These are phyloP conservation scores for Anthoptus insignis DNA, from an alignment of 2,888 invertebrate genomes.

Conservation along the genomic window DNA sequence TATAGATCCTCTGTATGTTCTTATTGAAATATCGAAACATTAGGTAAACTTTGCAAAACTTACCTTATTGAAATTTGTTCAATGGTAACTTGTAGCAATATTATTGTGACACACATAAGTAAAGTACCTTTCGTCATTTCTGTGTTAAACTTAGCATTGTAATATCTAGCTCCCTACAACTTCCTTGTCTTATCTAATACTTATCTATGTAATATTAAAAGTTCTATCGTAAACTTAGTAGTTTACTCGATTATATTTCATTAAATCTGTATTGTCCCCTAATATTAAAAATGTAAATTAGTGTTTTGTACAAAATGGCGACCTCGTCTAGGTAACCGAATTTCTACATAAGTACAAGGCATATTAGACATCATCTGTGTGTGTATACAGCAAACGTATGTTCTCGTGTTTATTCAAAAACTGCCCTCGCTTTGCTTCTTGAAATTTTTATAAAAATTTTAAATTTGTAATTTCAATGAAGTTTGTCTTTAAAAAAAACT, in stretches of 20 bases:
- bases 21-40: slow-evolving; percentile 68
- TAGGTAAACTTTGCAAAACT: too few relatives aligned
- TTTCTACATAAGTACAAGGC: slow-evolving; percentile 74
- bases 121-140: slow-evolving; percentile 61
- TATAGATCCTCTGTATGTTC: slow-evolving; percentile 61
- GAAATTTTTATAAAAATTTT: too few relatives aligned
- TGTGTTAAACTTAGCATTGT: slow-evolving; percentile 73
- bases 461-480: too few relatives aligned
- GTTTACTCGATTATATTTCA: slow-evolving; percentile 79
- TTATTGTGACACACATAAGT: slow-evolving; percentile 57
- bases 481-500: too few relatives aligned
- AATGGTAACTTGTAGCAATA: slow-evolving; percentile 52
- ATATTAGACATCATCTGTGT: slow-evolving; percentile 48
- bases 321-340: slow-evolving; percentile 86
- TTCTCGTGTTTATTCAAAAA: not conserved
- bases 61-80: slow-evolving; percentile 45
- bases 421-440: too few relatives aligned
- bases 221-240: slow-evolving; percentile 83
- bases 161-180: slow-evolving; percentile 74
- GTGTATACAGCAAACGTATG: slow-evolving; percentile 36
- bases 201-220: slow-evolving; percentile 80
- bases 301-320: slow-evolving; percentile 83
- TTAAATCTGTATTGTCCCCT: slow-evolving; percentile 82
- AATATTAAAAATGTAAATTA: slow-evolving; percentile 72
- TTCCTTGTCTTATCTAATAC: slow-evolving; percentile 69